Evolutionary conservation across 2,113 vertebrate species (phyloP).

Genomic region (Bungarus multicinctus): DNA sequence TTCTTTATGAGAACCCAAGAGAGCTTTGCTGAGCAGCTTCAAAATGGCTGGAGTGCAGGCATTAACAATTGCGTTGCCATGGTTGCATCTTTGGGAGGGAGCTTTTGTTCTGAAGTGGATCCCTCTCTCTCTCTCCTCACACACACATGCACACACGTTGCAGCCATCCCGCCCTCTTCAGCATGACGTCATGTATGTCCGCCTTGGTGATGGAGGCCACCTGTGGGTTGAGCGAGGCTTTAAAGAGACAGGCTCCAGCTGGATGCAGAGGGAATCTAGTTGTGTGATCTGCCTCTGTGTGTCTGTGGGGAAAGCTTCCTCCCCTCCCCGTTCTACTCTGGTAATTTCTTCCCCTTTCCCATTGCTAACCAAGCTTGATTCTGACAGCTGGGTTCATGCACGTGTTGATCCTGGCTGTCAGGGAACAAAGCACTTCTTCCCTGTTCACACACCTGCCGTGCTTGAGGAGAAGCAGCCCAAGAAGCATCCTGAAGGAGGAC

Average conservation of each 20-base stretch:
- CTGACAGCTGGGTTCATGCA: not conserved
- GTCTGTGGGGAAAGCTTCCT: not conserved
- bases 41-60: slow-evolving; percentile 22
- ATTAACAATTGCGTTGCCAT: slow-evolving; percentile 68
- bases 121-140: not conserved
- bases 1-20: not conserved
- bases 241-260: slow-evolving; percentile 70
- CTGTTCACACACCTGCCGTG: not conserved
- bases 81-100: slow-evolving; percentile 67
- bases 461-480: not conserved
- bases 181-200: slow-evolving; percentile 78
- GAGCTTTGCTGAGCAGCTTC: not conserved
- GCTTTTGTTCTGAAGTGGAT: slow-evolving; percentile 74
- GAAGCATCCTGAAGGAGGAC: not conserved
- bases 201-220: slow-evolving; percentile 75
- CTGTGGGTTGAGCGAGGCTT: slow-evolving; percentile 75
- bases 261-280: slow-evolving; percentile 51
- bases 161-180: slow-evolving; percentile 52
- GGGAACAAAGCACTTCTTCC: not conserved
- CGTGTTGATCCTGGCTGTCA: not conserved
- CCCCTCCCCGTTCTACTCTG: too few relatives aligned
- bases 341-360: too few relatives aligned
- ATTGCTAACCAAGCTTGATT: not conserved
- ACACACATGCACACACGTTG: not conserved
- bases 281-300: slow-evolving; percentile 61